Conservation (phyloP, 1,140 invertebrate species). For the Heliconius hewitsoni region DNA sequence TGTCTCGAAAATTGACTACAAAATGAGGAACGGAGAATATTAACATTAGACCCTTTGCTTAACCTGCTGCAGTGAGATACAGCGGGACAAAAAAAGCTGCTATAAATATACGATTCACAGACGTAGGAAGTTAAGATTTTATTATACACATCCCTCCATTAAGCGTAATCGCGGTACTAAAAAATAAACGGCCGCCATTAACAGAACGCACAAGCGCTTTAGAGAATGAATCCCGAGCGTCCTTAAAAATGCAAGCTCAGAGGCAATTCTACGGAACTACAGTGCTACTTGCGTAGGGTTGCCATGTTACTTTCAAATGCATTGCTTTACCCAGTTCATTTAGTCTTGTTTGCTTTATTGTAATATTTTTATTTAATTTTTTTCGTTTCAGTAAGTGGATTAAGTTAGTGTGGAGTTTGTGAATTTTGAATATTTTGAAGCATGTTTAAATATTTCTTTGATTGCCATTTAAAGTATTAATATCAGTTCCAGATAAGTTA, state of each 20-base stretch:
- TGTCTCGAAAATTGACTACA: no score
- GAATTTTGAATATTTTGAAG: no score
- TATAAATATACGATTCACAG: background rate
- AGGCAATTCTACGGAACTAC: constrained; percentile 59
- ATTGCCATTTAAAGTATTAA: no score
- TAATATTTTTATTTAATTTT: background rate
- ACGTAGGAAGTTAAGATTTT: constrained; percentile 6
- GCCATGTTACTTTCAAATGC: background rate
- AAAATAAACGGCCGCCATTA: constrained; percentile 30
- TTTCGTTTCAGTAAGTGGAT: background rate
- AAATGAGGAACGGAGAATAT: no score
- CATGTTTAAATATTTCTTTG: no score
- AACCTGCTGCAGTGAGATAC: no score
- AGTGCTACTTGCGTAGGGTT: constrained; percentile 39
- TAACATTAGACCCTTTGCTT: no score
- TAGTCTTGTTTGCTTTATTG: no score
- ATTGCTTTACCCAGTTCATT: background rate
- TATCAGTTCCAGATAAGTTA: no score
- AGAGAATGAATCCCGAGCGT: constrained; percentile 40
- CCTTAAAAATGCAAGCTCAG: constrained; percentile 64
- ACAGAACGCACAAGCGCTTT: constrained; percentile 28
- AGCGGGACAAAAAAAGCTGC: background rate
- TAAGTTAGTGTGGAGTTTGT: no score
- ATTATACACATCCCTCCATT: constrained; percentile 11
- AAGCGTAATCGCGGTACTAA: constrained; percentile 9